phyloP scores from a whole-genome alignment of 2,888 invertebrate species.

The Drosophila antonietae region DNA sequence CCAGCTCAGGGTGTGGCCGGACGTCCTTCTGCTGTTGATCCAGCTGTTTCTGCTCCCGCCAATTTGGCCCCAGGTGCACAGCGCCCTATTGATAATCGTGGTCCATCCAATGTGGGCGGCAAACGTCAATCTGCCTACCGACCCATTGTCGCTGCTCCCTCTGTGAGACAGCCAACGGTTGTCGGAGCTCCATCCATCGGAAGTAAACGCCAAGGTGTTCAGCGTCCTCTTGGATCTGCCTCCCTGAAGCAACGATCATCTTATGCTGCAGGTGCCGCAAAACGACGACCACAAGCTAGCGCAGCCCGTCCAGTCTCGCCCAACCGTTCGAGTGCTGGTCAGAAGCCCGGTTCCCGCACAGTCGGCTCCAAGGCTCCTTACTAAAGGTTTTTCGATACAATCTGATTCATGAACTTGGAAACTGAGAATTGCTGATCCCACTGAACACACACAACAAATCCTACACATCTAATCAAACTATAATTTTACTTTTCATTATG shows the following conservation, averaged over 20 bases:
- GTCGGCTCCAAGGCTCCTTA: conserved; percentile 1
- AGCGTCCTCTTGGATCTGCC: background rate
- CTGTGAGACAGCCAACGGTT: background rate
- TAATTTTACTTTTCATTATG: background rate
- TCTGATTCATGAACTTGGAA: background rate
- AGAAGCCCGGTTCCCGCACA: background rate
- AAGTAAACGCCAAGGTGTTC: background rate
- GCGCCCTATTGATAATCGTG: background rate
- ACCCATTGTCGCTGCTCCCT: background rate
- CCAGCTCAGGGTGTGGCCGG: background rate
- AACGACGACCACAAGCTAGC: background rate
- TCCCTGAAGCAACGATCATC: background rate
- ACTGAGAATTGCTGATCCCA: background rate
- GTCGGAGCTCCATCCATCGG: conserved; percentile 1
- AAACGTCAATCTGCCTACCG: background rate
- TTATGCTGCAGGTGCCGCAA: background rate
- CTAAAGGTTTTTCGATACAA: background rate
- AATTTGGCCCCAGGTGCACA: background rate
- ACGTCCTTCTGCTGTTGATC: background rate
- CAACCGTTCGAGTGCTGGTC: background rate
- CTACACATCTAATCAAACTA: background rate
- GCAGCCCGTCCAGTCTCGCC: background rate
- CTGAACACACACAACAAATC: background rate
- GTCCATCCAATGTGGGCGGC: background rate
- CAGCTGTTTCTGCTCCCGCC: background rate